phyloP scores from a whole-genome alignment of 1,140 invertebrate species.

The Pemphigus obesinymphae region DNA sequence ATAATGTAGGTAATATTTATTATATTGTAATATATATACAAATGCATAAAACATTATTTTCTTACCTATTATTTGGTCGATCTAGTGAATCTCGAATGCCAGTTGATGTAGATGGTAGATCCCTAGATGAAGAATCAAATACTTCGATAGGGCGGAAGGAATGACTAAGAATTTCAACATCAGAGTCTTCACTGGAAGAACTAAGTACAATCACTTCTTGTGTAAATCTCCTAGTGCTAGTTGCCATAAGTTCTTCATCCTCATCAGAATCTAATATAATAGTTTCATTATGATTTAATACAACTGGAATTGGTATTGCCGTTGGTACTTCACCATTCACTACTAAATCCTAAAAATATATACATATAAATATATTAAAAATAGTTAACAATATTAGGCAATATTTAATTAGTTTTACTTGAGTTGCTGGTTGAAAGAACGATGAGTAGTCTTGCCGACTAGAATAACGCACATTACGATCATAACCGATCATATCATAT shows the following conservation, averaged over 20 bases:
- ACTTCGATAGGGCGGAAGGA: neutral
- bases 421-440: neutral
- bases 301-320: neutral
- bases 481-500: slow-evolving; percentile 10
- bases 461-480: neutral
- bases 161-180: slow-evolving; percentile 17
- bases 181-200: neutral
- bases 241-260: neutral
- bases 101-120: slow-evolving; percentile 25
- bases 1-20: neutral
- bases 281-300: neutral
- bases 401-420: neutral
- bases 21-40: too few species aligned
- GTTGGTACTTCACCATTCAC: neutral
- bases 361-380: neutral
- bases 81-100: slow-evolving; percentile 17
- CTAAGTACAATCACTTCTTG: neutral
- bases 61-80: slow-evolving; percentile 14
- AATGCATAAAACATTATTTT: neutral
- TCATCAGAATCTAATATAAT: slow-evolving; percentile 19
- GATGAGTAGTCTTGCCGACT: neutral
- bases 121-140: neutral
- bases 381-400: too few species aligned
- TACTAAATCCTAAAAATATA: neutral
- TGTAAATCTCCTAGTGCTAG: neutral